Conservation (phyloP, 2,113 vertebrate genomes). For the Zapornia atra region DNA sequence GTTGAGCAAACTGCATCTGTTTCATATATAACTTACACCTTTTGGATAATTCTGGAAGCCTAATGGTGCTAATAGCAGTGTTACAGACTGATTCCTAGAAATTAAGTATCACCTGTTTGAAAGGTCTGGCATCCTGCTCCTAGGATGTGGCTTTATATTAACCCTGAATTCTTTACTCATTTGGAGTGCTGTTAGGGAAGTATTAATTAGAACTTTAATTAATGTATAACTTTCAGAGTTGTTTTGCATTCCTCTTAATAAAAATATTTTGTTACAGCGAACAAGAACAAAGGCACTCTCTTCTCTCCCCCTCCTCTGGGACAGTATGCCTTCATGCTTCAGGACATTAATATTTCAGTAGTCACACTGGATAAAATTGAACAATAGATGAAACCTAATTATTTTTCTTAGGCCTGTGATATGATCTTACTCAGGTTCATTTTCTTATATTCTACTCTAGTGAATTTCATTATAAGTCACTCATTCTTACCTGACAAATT, state of each 20-base stretch:
- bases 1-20: slow-evolving; percentile 10
- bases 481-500: slow-evolving; percentile 1
- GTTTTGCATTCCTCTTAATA: slow-evolving; percentile 61
- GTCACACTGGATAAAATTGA: slow-evolving; percentile 46
- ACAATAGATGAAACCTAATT: slow-evolving; percentile 51
- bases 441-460: slow-evolving; percentile 29
- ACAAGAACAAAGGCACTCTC: slow-evolving; percentile 55
- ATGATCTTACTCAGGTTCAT: slow-evolving; percentile 39
- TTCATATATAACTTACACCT: neutral
- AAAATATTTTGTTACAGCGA: slow-evolving; percentile 43
- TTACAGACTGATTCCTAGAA: neutral
- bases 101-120: neutral
- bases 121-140: neutral
- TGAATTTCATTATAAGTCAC: slow-evolving; percentile 41
- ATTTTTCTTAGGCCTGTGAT: slow-evolving; percentile 52
- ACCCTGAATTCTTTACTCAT: neutral
- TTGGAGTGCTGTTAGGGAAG: slow-evolving; percentile 1
- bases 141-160: neutral
- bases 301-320: slow-evolving; percentile 5
- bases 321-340: slow-evolving; percentile 33
- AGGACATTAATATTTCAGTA: slow-evolving; percentile 54
- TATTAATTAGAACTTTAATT: slow-evolving; percentile 62
- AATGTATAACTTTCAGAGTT: slow-evolving; percentile 19
- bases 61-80: neutral
- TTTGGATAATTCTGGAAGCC: slow-evolving; percentile 26